Evolutionary conservation across 2,797 vertebrate species (phyloP).

Genomic region (Heliangelus exortis): DNA sequence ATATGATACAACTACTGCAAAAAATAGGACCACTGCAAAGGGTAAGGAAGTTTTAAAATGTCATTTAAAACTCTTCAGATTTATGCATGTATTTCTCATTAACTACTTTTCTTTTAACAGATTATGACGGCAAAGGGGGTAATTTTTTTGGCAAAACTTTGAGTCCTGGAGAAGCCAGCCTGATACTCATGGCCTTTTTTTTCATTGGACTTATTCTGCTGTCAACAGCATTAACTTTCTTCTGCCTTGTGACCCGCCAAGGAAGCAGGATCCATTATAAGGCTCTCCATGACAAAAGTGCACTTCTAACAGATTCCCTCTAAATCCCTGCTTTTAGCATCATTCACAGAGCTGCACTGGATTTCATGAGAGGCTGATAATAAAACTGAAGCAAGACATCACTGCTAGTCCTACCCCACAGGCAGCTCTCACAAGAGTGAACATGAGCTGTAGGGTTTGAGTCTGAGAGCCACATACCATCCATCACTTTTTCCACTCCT

Average conservation of each 20-base stretch:
- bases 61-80: neutral
- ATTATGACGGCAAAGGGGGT: conserved; percentile 9
- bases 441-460: neutral
- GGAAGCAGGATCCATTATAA: conserved; percentile 66
- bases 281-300: conserved; percentile 63
- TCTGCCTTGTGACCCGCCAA: conserved; percentile 38
- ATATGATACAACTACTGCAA: neutral
- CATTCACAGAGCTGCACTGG: neutral
- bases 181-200: conserved; percentile 65
- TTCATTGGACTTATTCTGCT: conserved; percentile 72
- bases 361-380: conserved; percentile 5
- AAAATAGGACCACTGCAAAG: neutral
- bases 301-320: conserved; percentile 62
- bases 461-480: neutral
- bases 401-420: neutral
- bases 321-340: conserved; percentile 19
- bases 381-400: neutral
- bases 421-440: neutral
- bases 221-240: conserved; percentile 21
- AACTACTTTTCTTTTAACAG: conserved; percentile 55
- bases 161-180: conserved; percentile 60
- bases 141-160: conserved; percentile 72
- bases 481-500: neutral
- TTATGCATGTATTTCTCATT: neutral
- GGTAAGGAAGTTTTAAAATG: neutral